phyloP scores from a whole-genome alignment of 2,113 vertebrate species.

The Pygoscelis adeliae region DNA sequence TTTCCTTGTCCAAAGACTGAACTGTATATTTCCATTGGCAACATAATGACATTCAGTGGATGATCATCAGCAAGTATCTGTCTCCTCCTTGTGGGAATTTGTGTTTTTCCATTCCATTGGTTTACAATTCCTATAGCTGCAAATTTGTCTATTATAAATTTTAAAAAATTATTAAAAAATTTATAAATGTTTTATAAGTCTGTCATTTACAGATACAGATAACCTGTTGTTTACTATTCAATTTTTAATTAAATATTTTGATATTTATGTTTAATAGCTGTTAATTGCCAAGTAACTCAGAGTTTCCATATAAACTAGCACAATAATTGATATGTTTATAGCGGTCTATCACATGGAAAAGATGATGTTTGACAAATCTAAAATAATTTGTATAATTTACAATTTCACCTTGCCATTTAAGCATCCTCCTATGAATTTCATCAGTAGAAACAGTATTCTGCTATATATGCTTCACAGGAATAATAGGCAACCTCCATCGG shows the following conservation, averaged over 20 bases:
- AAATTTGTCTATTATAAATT: neutral
- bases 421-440: neutral
- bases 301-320: neutral
- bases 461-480: neutral
- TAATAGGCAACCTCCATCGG: neutral
- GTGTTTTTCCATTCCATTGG: neutral
- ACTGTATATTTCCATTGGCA: neutral
- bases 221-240: neutral
- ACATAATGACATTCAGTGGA: neutral
- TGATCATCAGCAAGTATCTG: slow-evolving; percentile 7
- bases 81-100: slow-evolving; percentile 32
- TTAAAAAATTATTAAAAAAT: no score
- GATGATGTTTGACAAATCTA: neutral
- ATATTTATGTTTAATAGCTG: neutral
- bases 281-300: neutral
- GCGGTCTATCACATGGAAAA: neutral
- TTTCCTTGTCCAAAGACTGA: neutral
- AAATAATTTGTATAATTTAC: neutral
- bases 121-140: neutral
- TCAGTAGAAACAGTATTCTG: neutral
- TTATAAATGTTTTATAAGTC: neutral
- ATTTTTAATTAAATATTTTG: neutral
- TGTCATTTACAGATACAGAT: neutral
- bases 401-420: neutral
- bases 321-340: neutral